A percentile compares a stretch with the other conserved stretches of the same genome.
Evolutionary conservation across 2,797 vertebrate species (phyloP).

Genomic region (Acridotheres tristis): DNA sequence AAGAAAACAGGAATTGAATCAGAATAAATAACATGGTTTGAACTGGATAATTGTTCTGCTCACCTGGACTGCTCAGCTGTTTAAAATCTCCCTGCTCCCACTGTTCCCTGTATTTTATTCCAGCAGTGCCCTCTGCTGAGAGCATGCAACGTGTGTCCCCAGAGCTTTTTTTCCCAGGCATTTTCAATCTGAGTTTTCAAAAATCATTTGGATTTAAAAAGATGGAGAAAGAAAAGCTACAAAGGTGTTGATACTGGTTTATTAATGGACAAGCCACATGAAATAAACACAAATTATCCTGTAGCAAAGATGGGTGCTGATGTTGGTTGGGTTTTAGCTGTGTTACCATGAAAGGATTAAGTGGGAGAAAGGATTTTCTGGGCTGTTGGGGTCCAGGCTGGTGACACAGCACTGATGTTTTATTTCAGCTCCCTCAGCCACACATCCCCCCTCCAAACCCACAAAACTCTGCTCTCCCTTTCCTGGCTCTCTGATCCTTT

Average conservation of each 20-base stretch:
- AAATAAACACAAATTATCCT: neutral
- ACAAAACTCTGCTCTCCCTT: neutral
- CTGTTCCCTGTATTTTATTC: rapidly evolving
- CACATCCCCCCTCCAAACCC: neutral
- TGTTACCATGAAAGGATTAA: neutral
- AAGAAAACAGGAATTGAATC: neutral
- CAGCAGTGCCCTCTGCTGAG: constrained; percentile 64
- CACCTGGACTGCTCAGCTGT: neutral
- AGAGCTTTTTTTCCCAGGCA: rapidly evolving
- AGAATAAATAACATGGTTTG: neutral
- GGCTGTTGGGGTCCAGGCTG: neutral
- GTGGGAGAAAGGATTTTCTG: neutral
- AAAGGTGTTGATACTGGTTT: rapidly evolving
- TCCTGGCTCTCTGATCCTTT: neutral
- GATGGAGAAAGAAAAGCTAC: neutral
- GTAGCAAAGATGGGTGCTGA: rapidly evolving
- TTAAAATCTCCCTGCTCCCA: neutral
- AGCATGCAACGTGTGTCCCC: rapidly evolving
- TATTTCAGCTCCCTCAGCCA: neutral
- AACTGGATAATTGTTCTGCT: neutral
- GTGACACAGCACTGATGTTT: neutral
- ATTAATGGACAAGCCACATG: neutral
- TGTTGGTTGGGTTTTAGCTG: neutral
- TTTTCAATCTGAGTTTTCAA: neutral
- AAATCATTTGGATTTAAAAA: neutral